Evolutionary conservation across 1,140 invertebrate species (phyloP), one percentile per base, ranked within the genome.

Genomic region (Zaprionus taronus): DNA sequence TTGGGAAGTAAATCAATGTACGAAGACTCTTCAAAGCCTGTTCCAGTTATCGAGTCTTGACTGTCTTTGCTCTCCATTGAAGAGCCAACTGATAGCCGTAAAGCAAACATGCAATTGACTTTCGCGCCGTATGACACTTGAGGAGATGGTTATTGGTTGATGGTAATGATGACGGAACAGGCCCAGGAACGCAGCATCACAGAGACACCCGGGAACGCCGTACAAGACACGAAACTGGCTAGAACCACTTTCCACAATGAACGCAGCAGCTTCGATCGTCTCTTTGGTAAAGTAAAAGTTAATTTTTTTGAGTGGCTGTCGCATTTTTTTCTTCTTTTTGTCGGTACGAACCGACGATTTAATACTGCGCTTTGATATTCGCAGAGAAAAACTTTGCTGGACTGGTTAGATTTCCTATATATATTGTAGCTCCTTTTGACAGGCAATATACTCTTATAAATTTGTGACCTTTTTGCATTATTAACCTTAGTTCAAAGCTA

Each of bases 171-270:
- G 72, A 47, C 53, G 63, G 73, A 60, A 64, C 57, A 64, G 58
- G 72, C 72, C 78, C 70, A 75, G 66, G 77, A 74, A 53, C 31
- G 31, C 68, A 55, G 49, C 5, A 2, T 2, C 36, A 38, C 12
- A 38, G 36, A 38, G 36, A 44, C 47, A 70, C 41, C 31, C 53
- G 62, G 38, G 38, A 28, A 20, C 68, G 68, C 2, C 38, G 38
- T n/a, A n/a, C 15, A 41, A 17, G n/a, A 17, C n/a, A 47, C 41
- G 41, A 77, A 77, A 81, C 72, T 81, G 79, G 79, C 79, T 81
- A 81, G 79, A 81, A 81, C 79, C 79, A 81, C 79, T 81, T 81
- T 81, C 79, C 75, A 81, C 76, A 55, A 66, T 74, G 66, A 71
- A 34, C 56, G 58, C 58, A 63, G 57, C 41, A 17, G n/a, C 41